Evolutionary conservation across 37 sponge, comb jelly and placozoan species (phyloP).

Genomic region (Amphimedon queenslandica): DNA sequence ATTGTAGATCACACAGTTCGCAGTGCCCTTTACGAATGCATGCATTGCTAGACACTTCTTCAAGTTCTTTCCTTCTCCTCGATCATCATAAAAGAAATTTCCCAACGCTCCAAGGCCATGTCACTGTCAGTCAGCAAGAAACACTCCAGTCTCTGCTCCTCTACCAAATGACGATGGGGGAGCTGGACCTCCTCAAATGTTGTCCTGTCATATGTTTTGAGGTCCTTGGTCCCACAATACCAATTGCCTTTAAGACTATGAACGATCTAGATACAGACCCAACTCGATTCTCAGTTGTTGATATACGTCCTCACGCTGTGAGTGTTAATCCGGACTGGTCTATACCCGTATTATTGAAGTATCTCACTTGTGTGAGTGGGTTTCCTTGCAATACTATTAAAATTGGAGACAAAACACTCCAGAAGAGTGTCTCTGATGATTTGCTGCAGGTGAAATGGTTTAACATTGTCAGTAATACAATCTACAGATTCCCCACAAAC

Average conservation of each 20-base stretch:
- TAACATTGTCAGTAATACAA: background rate
- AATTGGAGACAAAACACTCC: conserved; percentile 4
- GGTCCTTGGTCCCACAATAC: conserved; percentile 61
- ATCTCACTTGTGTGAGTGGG: conserved; percentile 39
- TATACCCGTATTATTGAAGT: conserved; percentile 40
- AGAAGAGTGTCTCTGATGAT: background rate
- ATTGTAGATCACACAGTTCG: background rate
- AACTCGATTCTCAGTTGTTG: conserved; percentile 19
- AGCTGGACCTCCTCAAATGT: conserved; percentile 20
- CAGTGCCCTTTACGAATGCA: conserved; percentile 14
- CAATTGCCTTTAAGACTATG: conserved; percentile 24
- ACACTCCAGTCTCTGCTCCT: conserved; percentile 11
- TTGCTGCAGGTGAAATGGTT: background rate
- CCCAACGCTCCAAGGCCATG: conserved; percentile 32
- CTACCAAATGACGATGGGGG: conserved; percentile 22
- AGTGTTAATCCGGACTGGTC: conserved; percentile 57
- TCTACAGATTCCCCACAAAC: background rate
- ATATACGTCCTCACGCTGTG: conserved; percentile 25
- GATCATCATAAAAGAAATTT: conserved; percentile 18
- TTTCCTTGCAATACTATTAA: conserved; percentile 33
- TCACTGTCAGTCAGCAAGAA: background rate
- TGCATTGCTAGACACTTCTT: conserved; percentile 3
- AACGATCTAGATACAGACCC: background rate
- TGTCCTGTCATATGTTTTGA: conserved; percentile 37
- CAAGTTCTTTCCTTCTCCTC: conserved; percentile 15